These are phyloP conservation scores for Hippocampus zosterae DNA, from an alignment of 2,113 vertebrate species.

Conservation along the genomic window DNA sequence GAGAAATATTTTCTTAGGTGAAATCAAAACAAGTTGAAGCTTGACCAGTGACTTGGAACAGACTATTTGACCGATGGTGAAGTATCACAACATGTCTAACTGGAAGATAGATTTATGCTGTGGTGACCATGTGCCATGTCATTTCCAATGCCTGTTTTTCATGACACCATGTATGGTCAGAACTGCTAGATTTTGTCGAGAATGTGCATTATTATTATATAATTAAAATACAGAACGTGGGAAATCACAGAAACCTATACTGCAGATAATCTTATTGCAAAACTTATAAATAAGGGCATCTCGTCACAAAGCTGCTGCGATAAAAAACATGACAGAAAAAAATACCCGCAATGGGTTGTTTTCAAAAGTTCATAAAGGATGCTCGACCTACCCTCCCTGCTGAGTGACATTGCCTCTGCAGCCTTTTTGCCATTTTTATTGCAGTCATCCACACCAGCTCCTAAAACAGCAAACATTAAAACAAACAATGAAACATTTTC, in stretches of 20 bases:
- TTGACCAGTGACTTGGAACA: too few species aligned
- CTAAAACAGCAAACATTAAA: constrained; percentile 57
- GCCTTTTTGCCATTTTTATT: constrained; percentile 82
- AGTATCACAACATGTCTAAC: neutral
- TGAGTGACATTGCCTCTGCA: constrained; percentile 87
- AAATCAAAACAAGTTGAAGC: too few species aligned
- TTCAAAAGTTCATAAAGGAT: neutral
- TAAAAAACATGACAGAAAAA: neutral
- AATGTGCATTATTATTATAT: too few species aligned
- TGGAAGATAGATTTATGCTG: neutral
- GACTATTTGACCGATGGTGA: too few species aligned
- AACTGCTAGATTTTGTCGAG: too few species aligned
- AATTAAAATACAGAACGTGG: too few species aligned
- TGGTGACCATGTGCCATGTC: neutral
- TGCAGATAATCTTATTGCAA: too few species aligned
- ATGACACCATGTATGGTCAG: neutral
- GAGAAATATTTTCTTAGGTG: too few species aligned
- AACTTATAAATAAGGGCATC: neutral
- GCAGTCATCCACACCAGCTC: constrained; percentile 78
- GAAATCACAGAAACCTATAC: too few species aligned
- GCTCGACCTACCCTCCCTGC: constrained; percentile 83
- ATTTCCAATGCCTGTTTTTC: neutral
- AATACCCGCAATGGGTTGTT: neutral
- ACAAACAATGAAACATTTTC: constrained; percentile 1
- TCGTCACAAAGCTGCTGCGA: constrained; percentile 17